Evolutionary conservation across 2,797 vertebrate genomes (phyloP).

Genomic region (Alauda arvensis): DNA sequence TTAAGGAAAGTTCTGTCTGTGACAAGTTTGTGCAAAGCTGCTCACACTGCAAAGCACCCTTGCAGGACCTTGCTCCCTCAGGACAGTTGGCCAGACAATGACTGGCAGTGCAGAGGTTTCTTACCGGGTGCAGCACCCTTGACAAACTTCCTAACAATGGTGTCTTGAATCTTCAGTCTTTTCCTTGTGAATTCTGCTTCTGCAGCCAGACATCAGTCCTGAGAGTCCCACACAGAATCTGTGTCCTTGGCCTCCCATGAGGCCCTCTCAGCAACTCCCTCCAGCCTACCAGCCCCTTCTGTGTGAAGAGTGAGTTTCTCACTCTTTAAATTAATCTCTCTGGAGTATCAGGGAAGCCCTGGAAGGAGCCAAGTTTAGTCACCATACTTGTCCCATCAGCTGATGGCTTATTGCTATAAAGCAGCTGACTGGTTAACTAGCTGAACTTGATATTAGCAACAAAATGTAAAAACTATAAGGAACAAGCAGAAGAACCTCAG

Average conservation of each 20-base stretch:
- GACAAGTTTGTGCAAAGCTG: not conserved
- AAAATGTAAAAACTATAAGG: not conserved
- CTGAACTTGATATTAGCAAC: not conserved
- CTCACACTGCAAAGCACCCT: not conserved
- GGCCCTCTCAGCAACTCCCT: not conserved
- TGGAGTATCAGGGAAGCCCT: not conserved
- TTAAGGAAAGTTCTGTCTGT: not conserved
- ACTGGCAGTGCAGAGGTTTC: not conserved
- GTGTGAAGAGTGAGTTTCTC: not conserved
- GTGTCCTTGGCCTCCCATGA: not conserved
- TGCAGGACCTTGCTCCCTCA: not conserved
- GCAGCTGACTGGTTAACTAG: not conserved
- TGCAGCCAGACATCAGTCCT: not conserved
- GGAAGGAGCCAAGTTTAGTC: not conserved
- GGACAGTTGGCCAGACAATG: fast-evolving
- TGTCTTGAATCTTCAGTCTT: not conserved
- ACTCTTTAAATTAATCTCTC: not conserved
- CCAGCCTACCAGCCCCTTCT: not conserved
- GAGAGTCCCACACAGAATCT: not conserved
- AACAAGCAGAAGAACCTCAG: not conserved
- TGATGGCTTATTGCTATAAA: not conserved
- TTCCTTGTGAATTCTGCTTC: not conserved
- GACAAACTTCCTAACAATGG: not conserved
- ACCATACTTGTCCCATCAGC: not conserved
- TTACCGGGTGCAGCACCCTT: not conserved